Evolutionary conservation across 2,888 invertebrate species (phyloP).

Genomic region (Lasiommata megera): DNA sequence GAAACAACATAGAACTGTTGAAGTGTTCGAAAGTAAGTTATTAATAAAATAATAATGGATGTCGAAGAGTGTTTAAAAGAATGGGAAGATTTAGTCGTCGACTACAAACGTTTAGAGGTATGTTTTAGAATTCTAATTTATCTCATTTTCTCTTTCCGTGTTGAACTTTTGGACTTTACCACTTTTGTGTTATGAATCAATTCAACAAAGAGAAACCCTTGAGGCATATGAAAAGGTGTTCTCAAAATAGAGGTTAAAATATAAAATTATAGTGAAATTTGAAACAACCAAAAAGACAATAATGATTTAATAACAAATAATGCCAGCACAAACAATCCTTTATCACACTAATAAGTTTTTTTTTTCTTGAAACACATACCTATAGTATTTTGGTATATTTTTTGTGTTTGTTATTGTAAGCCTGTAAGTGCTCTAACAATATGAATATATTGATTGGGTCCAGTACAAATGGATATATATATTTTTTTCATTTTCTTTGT

Average conservation of each 20-base stretch:
- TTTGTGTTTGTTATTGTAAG: too few species aligned
- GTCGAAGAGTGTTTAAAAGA: slow-evolving; percentile 85
- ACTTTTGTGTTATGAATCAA: not conserved
- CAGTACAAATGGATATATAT: too few species aligned
- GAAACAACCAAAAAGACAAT: too few species aligned
- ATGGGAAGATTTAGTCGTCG: slow-evolving; percentile 89
- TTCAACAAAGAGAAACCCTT: not conserved
- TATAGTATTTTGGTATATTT: too few species aligned
- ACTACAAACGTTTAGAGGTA: slow-evolving; percentile 92
- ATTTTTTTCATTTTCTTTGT: slow-evolving; percentile 24
- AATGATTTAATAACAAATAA: too few species aligned
- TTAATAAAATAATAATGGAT: slow-evolving; percentile 66
- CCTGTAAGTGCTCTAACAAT: too few species aligned
- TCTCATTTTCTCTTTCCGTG: not conserved
- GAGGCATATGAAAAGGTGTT: not conserved
- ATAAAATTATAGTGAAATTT: not conserved
- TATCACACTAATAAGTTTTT: too few species aligned
- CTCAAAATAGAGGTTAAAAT: not conserved
- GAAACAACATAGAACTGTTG: not conserved
- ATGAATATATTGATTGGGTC: too few species aligned
- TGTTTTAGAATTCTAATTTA: not conserved
- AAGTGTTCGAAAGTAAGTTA: not conserved
- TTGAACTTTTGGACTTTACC: slow-evolving; percentile 1
- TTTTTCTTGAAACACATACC: too few species aligned
- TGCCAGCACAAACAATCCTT: too few species aligned